These are phyloP conservation scores for Dione vanillae DNA, from an alignment of 2,888 invertebrate genomes.

Conservation along the genomic window DNA sequence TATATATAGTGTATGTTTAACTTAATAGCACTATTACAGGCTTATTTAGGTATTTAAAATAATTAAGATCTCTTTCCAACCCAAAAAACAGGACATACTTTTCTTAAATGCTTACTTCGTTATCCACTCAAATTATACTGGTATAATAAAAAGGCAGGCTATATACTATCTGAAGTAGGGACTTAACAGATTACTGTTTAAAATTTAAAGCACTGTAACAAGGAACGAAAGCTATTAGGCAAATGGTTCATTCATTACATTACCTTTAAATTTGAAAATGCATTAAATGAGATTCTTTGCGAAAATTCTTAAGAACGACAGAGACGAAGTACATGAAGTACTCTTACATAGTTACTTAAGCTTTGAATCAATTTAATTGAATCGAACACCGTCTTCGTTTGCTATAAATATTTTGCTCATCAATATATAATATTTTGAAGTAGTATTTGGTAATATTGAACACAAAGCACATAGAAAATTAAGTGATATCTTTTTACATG, in stretches of 20 bases:
- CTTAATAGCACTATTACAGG: no score
- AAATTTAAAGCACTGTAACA: constrained; percentile 13
- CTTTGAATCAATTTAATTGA: constrained; percentile 18
- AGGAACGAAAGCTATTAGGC: constrained; percentile 25
- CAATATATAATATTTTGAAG: neutral
- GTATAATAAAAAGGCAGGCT: neutral
- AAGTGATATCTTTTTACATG: no score
- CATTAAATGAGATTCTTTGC: constrained; percentile 36
- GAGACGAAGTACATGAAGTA: constrained; percentile 12
- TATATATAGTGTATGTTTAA: no score
- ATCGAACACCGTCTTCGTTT: constrained; percentile 25
- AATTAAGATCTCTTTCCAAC: no score
- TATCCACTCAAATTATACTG: neutral
- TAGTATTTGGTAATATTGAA: no score
- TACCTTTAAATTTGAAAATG: constrained; percentile 32
- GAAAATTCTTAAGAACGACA: constrained; percentile 21
- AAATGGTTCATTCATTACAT: constrained; percentile 35
- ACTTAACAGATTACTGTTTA: constrained; percentile 19
- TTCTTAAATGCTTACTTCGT: neutral
- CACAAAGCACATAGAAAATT: no score
- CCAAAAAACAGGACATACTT: neutral
- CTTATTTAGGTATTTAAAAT: no score
- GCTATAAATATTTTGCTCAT: constrained; percentile 10
- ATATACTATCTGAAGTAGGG: neutral
- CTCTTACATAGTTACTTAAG: constrained; percentile 8